phyloP scores from a whole-genome alignment of 2,113 vertebrate genomes.

The Panthera uncia region DNA sequence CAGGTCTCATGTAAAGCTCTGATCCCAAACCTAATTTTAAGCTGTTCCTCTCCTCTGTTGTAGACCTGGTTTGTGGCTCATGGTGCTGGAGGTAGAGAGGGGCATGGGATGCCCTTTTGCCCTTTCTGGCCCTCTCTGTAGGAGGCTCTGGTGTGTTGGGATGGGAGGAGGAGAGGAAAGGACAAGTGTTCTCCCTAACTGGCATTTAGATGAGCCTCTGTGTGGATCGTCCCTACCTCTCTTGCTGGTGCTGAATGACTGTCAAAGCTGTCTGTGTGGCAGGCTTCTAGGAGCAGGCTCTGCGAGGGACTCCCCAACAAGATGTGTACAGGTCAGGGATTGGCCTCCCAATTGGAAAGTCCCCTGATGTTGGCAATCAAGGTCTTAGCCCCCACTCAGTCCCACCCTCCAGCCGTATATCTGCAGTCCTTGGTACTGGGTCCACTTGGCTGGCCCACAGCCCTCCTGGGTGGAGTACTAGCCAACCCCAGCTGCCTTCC shows the following conservation, averaged over 20 bases:
- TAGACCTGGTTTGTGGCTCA: background rate
- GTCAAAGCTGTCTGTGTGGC: fast-evolving
- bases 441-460: background rate
- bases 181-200: background rate
- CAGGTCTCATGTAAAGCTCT: background rate
- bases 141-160: background rate
- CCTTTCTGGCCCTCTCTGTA: background rate
- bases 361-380: background rate
- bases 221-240: background rate
- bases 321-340: background rate
- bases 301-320: background rate
- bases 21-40: background rate
- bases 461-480: background rate
- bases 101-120: background rate
- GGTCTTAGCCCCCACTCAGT: background rate
- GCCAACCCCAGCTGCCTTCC: background rate
- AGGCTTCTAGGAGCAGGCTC: background rate
- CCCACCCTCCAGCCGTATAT: background rate
- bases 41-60: background rate
- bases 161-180: background rate
- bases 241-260: background rate
- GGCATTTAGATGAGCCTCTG: background rate
- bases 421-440: background rate
- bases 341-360: background rate
- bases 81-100: background rate